phyloP scores from a whole-genome alignment of 1,140 invertebrate species.

The Drosophila pectinifera region DNA sequence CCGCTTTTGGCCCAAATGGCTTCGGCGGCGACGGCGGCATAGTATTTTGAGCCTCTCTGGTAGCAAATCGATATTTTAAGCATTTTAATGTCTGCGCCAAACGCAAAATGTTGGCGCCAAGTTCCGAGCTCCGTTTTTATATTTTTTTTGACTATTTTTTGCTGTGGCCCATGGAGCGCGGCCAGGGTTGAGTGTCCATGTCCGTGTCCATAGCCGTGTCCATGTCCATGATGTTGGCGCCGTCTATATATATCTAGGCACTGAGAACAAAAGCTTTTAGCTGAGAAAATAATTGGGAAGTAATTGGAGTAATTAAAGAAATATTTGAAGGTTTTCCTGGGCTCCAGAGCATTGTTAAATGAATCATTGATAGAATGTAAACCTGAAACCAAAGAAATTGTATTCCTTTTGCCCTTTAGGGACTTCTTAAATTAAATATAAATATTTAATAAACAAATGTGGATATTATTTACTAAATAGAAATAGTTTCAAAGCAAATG shows the following conservation, averaged over 20 bases:
- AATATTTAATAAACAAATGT: neutral
- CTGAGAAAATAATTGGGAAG: neutral
- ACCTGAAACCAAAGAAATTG: too few relatives aligned
- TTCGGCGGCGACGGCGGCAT: conserved; percentile 28
- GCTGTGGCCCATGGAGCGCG: conserved; percentile 23
- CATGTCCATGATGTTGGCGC: conserved; percentile 39
- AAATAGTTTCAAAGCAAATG: too few relatives aligned
- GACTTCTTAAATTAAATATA: neutral
- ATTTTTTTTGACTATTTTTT: conserved; percentile 8
- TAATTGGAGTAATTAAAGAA: neutral
- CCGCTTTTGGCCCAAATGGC: conserved; percentile 42
- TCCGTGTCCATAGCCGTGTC: conserved; percentile 48
- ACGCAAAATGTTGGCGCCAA: conserved; percentile 81
- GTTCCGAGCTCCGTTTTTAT: conserved; percentile 34
- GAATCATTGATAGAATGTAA: too few relatives aligned
- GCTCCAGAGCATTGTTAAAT: too few relatives aligned
- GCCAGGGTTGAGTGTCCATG: conserved; percentile 59
- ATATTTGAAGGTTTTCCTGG: neutral
- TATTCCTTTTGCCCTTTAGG: neutral
- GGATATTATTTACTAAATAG: neutral
- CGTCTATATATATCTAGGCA: conserved; percentile 24
- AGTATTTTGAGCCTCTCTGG: conserved; percentile 53
- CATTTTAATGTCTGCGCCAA: conserved; percentile 82
- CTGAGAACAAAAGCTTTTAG: neutral
- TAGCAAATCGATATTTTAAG: conserved; percentile 80